Base-by-base conservation (phyloP, 2,797 vertebrate species). In the Anniella stebbinsi region DNA sequence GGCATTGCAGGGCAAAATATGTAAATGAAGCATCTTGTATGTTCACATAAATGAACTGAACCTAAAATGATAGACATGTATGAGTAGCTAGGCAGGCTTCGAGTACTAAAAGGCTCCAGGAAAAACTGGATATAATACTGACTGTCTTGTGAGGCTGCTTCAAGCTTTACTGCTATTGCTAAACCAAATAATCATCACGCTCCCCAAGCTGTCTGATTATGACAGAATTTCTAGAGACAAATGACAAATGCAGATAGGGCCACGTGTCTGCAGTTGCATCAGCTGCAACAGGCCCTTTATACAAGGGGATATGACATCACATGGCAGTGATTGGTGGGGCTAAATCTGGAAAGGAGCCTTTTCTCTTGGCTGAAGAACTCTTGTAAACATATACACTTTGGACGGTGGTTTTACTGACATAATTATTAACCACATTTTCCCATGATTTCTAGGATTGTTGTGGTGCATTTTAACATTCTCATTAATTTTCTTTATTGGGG, bases 351-450 rank as follows among this genome's bases (percentile, higher is more conserved):
- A 73, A 57, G 21, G 1, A 36, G 23, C 15, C 11, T 85, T 45
- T 72, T 33, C 33, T 54, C 33, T 30, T 84, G 82, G 82, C 7
- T 48, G 66, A 70, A 84, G 30, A 84, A 45, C 15, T 33, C 5
- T 38, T 54, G 45, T 45, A 54, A 51, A 23, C n/a, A 0, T 72
- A 30, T 86, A n/a, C 9, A 54, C 8, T 57, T 23, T 63, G 60
- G 41, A 36, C n/a, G 78, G n/a, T 33, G 13, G 28, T 33, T 80
- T 23, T 36, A 57, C n/a, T 38, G 2, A 36, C 57, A 80, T 81
- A 10, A 25, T 0, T 90, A 89, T 92, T 80, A 75, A 87, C 92
- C 8, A 89, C 88, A 87, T 5, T 57, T 89, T 75, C 10, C 51
- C 51, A 7, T 18, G 30, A 30, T 77, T 82, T 45, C 30, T 15